phyloP scores from a whole-genome alignment of 1,140 invertebrate species.

The Zaprionus ornatus region DNA sequence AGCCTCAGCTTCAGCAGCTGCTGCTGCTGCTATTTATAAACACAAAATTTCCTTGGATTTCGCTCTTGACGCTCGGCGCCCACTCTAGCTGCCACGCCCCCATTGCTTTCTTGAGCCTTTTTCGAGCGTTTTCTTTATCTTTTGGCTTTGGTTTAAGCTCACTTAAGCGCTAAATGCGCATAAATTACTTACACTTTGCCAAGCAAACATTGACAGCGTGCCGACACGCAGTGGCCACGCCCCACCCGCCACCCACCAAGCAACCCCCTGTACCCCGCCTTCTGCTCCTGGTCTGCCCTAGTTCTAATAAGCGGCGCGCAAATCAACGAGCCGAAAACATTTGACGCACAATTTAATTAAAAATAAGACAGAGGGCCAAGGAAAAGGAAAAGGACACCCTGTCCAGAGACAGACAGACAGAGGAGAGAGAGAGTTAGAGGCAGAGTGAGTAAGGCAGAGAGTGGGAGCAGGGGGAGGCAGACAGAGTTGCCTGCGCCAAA shows the following conservation, averaged over 20 bases:
- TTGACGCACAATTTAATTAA: slow-evolving; percentile 82
- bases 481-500: background rate
- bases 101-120: slow-evolving; percentile 26
- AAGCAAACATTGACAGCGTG: slow-evolving; percentile 75
- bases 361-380: slow-evolving; percentile 48
- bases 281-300: slow-evolving; percentile 2
- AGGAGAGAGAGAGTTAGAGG: background rate
- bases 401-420: background rate
- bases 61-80: background rate
- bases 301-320: slow-evolving; percentile 9
- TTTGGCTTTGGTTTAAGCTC: slow-evolving; percentile 64
- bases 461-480: background rate
- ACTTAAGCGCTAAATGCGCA: slow-evolving; percentile 80
- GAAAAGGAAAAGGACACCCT: slow-evolving; percentile 1
- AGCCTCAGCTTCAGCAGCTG: too few species aligned
- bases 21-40: slow-evolving; percentile 1
- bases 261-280: background rate
- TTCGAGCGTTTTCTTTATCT: slow-evolving; percentile 42
- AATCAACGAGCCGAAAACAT: slow-evolving; percentile 73
- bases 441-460: background rate
- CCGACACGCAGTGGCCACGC: slow-evolving; percentile 35
- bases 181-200: slow-evolving; percentile 81
- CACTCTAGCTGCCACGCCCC: slow-evolving; percentile 9
- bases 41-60: background rate
- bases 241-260: background rate